Percentiles rank a stretch among this genome's conserved stretches.
phyloP scores from a whole-genome alignment of 1,140 invertebrate genomes.

The Hycleus cichorii region DNA sequence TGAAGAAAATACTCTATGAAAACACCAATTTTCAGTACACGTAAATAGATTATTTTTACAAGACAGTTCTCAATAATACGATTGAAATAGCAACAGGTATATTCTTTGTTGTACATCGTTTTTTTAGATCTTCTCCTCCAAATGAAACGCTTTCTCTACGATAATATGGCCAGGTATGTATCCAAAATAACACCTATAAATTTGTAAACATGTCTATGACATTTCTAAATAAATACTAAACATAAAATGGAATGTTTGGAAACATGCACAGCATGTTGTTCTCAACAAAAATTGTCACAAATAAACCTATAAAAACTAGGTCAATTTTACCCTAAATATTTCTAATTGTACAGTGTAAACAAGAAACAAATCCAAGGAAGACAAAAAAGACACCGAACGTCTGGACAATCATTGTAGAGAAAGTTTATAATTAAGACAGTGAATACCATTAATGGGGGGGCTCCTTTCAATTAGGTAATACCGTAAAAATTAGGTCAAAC shows the following conservation, averaged over 20 bases:
- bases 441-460: conserved; percentile 8
- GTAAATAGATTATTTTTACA: too few relatives aligned
- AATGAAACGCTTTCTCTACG: conserved; percentile 8
- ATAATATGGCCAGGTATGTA: conserved; percentile 2
- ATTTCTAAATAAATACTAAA: conserved; percentile 2
- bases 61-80: not conserved
- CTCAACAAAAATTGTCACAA: too few relatives aligned
- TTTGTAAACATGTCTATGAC: conserved; percentile 2
- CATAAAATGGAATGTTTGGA: conserved; percentile 7
- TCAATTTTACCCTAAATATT: too few relatives aligned
- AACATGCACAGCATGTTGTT: conserved; percentile 2
- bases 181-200: too few relatives aligned
- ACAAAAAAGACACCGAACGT: too few relatives aligned
- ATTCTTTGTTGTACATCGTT: conserved; percentile 1
- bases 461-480: conserved; percentile 8
- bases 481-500: conserved; percentile 10
- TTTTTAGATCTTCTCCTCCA: conserved; percentile 1
- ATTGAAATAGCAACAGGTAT: conserved; percentile 8
- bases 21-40: conserved; percentile 6
- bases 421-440: conserved; percentile 11
- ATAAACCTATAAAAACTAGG: too few relatives aligned
- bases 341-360: too few relatives aligned
- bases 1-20: not conserved
- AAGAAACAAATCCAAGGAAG: too few relatives aligned
- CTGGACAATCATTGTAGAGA: not conserved